Conservation (phyloP, 2,797 vertebrate genomes). For the Crax fasciolata region DNA sequence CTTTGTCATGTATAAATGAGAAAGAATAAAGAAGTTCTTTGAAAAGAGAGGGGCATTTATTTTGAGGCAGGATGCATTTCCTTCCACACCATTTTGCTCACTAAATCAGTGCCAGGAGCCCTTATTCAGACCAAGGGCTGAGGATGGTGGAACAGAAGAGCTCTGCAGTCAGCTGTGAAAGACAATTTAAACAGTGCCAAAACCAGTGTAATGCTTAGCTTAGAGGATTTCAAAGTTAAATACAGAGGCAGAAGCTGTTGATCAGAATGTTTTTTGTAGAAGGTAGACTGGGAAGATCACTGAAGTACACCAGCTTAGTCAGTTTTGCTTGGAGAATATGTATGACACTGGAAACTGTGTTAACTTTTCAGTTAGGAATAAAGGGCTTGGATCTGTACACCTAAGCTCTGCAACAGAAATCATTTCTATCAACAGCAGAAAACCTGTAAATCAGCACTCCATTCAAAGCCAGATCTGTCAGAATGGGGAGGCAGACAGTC, state of each 20-base stretch:
- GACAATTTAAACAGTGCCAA: constrained; percentile 72
- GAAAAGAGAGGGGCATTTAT: background rate
- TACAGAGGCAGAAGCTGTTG: constrained; percentile 50
- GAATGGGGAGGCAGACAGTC: background rate
- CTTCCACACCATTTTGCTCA: background rate
- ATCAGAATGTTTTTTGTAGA: constrained; percentile 43
- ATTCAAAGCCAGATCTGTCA: background rate
- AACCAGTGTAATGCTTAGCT: constrained; percentile 40
- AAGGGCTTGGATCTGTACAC: background rate
- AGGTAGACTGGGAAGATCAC: constrained; percentile 4
- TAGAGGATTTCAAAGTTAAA: constrained; percentile 57
- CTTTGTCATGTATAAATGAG: background rate
- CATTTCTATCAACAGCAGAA: background rate
- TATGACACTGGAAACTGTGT: background rate
- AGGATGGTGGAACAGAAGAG: constrained; percentile 48
- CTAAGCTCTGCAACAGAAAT: background rate
- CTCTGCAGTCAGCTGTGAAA: constrained; percentile 46
- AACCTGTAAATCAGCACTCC: background rate
- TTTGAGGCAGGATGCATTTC: constrained; percentile 1
- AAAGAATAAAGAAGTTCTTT: constrained; percentile 27
- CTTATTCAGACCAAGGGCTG: constrained; percentile 33
- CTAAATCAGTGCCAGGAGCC: constrained; percentile 22
- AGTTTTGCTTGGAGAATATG: background rate
- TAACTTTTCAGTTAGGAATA: background rate
- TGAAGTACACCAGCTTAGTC: background rate